Evolutionary conservation across 2,113 vertebrate genomes (phyloP), one percentile per base, ranked within the genome.

Genomic region (Emydura subglobosa): DNA sequence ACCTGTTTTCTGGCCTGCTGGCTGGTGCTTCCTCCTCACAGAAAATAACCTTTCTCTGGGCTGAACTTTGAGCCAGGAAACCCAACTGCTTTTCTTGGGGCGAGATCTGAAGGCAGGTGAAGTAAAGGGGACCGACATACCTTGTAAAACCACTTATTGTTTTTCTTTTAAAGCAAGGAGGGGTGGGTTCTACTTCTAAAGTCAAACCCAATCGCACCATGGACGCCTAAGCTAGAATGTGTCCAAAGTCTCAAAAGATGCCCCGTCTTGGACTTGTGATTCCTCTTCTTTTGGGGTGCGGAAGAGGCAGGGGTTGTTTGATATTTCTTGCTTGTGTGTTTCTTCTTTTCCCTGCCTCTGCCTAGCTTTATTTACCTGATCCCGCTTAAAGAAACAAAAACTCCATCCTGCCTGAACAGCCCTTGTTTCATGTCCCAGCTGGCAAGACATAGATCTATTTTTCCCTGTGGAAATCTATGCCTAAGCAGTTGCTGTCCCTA

Each of bases 121-220:
- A 72, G 76, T 19, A 4, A 53, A 84, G 79, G 86, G 79, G 55
- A 53, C 61, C 27, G 42, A 39, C 2, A 0, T 3, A 0, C 3
- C 1, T 72, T 24, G 19, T 53, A 21, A 93, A 94, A 72, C 79
- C 88, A 76, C 84, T 87, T 7, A 39, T 51, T 81, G 53, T 34
- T 86, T 3, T 29, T 8, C 0, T 0, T 65, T 1, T 11, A 47
- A 49, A 47, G 39, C 11, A 65, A 65, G 17, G 50, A n/a, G 29
- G 44, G 29, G 2, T 24, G 82, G 10, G 19, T 31, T 31, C 34
- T 49, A 3, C 17, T 85, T 29, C 25, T 54, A 27, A 72, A 39
- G 34, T 29, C 61, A 72, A 10, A n/a, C 29, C 42, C 25, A 31
- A 6, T 24, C 10, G 19, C 61, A 39, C 50, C 49, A 42, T 7